Base-by-base conservation (phyloP, 2,888 invertebrate genomes). In the Scaptodrosophila latifasciaeformis region DNA sequence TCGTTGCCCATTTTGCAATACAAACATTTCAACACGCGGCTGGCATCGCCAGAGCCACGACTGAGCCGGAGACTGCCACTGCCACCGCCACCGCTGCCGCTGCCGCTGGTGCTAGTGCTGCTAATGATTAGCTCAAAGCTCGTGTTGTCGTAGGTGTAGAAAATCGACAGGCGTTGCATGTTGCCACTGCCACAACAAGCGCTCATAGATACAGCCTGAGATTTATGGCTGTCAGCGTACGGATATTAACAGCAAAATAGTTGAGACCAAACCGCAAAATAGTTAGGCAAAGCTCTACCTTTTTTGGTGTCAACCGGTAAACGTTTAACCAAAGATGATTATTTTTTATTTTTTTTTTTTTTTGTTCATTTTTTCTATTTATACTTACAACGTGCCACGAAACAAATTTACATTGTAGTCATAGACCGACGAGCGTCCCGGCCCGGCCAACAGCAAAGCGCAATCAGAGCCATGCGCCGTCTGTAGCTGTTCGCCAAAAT, bases 361-460 rank as follows among this genome's bases (percentile, higher is more conserved):
- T 7, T 34, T 21, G 10, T n/a, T n/a, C 42, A 17, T 45, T 46
- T 61, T 62, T 58, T 64, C 66, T 59, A 63, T 74, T 62, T 59
- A 60, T 86, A 93, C 94, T 92, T 88, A 95, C 94, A 91, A 89
- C 72, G 90, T 90, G 65, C 94, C 93, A 75, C 94, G 90, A 44
- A 96, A 90, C 59, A 95, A 88, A 87, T 95, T 95, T 74, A 93
- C 90, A 80, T 92, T 92, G 86, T 95, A 95, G 87, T 96, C 95
- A 80, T 92, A 95, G 12, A 92, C 90, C 54, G 92, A 94, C 65
- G 93, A 92, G 75, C 93, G 90, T 52, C 93, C 93, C 0, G 92
- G 92, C 9, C 94, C 93, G 62, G 91, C 89, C 62, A 96, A 87
- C 72, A 94, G 88, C 39, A 95, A 88, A 5, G 95, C 95, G 86